A percentile compares a stretch with the other conserved stretches of the same genome.
These are phyloP conservation scores for Mus minutoides DNA, from an alignment of 2,797 vertebrate genomes.

Conservation along the genomic window DNA sequence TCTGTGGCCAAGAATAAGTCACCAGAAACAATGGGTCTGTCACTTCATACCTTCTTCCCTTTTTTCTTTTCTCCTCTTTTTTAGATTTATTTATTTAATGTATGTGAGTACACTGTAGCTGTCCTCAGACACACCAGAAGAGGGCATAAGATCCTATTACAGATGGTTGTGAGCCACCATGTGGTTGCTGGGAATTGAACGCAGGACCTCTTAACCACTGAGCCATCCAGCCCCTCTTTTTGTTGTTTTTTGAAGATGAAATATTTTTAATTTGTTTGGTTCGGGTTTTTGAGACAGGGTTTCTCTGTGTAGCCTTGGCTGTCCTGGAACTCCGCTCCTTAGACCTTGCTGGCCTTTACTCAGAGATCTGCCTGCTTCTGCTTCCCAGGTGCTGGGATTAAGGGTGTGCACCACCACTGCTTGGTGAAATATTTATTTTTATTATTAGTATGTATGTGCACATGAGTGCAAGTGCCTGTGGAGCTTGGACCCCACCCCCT, in stretches of 20 bases:
- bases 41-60: no score
- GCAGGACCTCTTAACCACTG: no score
- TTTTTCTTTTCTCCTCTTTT: neutral
- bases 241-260: neutral
- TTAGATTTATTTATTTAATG: neutral
- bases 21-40: accelerated
- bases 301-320: neutral
- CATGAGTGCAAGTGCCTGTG: neutral
- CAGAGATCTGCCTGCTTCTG: neutral
- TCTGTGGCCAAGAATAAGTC: neutral
- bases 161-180: no score
- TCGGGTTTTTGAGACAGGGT: neutral
- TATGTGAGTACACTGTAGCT: no score
- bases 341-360: neutral
- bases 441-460: neutral
- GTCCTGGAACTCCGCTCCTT: neutral
- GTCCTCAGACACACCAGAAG: no score
- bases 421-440: neutral
- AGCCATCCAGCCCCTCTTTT: no score
- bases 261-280: neutral
- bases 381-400: neutral
- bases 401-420: neutral
- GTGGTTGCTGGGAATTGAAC: no score
- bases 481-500: neutral
- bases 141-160: no score